Base-by-base conservation (phyloP, 2,113 vertebrate genomes). In the Crotalus viridis region DNA sequence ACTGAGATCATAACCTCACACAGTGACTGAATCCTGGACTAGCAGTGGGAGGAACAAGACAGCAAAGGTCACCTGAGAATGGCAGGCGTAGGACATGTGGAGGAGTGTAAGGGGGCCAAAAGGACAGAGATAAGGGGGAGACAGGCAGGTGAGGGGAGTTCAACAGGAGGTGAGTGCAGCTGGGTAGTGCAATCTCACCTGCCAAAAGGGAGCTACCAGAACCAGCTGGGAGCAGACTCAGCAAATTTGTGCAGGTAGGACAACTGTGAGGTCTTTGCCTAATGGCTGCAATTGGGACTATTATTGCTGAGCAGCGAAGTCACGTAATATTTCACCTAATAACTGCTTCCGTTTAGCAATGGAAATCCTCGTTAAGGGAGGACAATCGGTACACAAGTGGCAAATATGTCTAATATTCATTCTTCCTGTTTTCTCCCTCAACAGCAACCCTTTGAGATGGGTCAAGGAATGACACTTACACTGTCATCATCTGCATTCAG, bases 401-500 rank as follows among this genome's bases (percentile, higher is more conserved):
- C 6, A 39, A 43, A 4, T 17, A 39, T 39, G 33, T 19, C 6
- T 81, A 39, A 43, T 81, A 81, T 21, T 21, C 17, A 39, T 81
- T 21, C 6, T 3, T 81, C 33, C 33, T 43, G 7, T 81, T 81
- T 81, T 81, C 1, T 7, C 17, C 74, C 17, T 43, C 74, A 81
- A 81, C 33, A 81, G 3, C 74, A 21, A 43, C 33, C 74, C 17
- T 81, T 33, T 43, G 74, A 81, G 17, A 17, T 5, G 26, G 22
- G 1, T 6, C 10, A n/a, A 39, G 0, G 0, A 43, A 57, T 21
- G 24, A 22, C 55, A 97, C 97, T 98, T 96, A 98, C 97, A 1
- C 97, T 97, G 69, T 98, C 97, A 0, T 97, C 97, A 0, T 98
- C 97, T 0, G 97, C 97, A 0, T 96, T 96, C 87, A 98, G 96